Conservation (phyloP, 1,140 invertebrate genomes). For the Coptotermes formosanus region DNA sequence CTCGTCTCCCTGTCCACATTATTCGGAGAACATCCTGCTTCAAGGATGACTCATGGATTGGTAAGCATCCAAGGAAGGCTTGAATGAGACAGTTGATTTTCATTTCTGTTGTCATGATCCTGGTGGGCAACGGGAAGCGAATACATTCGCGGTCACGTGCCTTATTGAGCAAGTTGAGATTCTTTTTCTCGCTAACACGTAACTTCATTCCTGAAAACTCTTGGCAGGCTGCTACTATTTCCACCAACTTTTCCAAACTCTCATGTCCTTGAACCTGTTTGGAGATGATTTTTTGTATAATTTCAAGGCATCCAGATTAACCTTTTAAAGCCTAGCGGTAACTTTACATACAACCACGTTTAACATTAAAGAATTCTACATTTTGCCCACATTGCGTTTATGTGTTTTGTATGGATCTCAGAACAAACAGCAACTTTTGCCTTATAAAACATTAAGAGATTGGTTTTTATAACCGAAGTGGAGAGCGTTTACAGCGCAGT, state of each 20-base stretch:
- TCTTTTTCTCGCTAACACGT: constrained; percentile 58
- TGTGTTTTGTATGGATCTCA: too few relatives aligned
- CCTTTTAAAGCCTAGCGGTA: too few relatives aligned
- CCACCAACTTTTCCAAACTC: constrained; percentile 47
- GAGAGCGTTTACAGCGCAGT: too few relatives aligned
- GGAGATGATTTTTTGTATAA: too few relatives aligned
- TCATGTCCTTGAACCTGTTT: constrained; percentile 50
- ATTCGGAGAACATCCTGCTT: constrained; percentile 69
- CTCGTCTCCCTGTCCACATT: constrained; percentile 62
- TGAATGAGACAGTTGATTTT: constrained; percentile 72
- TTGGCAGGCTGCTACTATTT: constrained; percentile 54
- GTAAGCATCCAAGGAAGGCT: constrained; percentile 67
- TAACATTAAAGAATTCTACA: too few relatives aligned
- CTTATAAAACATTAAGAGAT: too few relatives aligned
- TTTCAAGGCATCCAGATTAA: too few relatives aligned
- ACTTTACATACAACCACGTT: too few relatives aligned
- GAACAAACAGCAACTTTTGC: too few relatives aligned
- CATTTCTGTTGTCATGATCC: constrained; percentile 61
- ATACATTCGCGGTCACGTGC: constrained; percentile 54
- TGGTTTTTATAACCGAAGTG: too few relatives aligned
- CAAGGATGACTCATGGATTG: constrained; percentile 63
- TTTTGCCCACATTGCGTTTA: too few relatives aligned
- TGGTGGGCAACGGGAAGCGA: constrained; percentile 60
- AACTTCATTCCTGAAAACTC: constrained; percentile 62
- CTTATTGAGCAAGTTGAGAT: constrained; percentile 61